Evolutionary conservation across 1,140 invertebrate genomes (phyloP), one percentile per base, ranked within the genome.

Genomic region (Drosophila lacteicornis): DNA sequence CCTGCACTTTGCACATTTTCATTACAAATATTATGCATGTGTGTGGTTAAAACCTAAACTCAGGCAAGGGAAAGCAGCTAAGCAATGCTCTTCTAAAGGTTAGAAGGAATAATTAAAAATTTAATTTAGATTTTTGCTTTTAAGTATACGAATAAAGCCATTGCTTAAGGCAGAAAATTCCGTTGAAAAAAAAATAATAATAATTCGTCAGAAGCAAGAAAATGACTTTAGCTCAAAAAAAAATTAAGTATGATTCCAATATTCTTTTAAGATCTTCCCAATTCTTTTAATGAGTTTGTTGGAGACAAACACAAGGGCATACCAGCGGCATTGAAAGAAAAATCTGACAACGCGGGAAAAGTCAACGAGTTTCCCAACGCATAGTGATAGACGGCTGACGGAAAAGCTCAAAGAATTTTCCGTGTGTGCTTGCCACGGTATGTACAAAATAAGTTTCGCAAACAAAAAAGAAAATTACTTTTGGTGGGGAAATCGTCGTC

Each of bases 1-100:
- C 82, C 82, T 79, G 83, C 75, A 71, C 61, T 79, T 62, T 79
- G 42, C 85, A 79, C 61, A 83, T 78, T 78, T 87, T 87, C 84
- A 88, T 83, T 87, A 83, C 56, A 74, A 76, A 73, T 62, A 74
- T 80, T 69, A 65, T 79, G 80, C 78, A 49, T 56, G 59, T 47
- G 51, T 70, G 42, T 63, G 69, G 69, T 33, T 70, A 38, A 50
- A 70, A 19, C 51, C 25, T 27, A 70, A 50, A 58, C 49, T 36
- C 8, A 7, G 9, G 4, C 15, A 17, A 9, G 4, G 7, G 30
- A 22, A 12, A 40, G 6, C 4, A 12, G 5, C 13, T 6, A 7
- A 12, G n/a, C 3, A 17, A 43, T 51, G 71, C 70, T 12, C 70
- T 74, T 4, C 4, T 4, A 59, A 22, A 12, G 63, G n/a, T n/a